These are phyloP conservation scores for Anniella stebbinsi DNA, from an alignment of 2,797 vertebrate species.

Conservation along the genomic window DNA sequence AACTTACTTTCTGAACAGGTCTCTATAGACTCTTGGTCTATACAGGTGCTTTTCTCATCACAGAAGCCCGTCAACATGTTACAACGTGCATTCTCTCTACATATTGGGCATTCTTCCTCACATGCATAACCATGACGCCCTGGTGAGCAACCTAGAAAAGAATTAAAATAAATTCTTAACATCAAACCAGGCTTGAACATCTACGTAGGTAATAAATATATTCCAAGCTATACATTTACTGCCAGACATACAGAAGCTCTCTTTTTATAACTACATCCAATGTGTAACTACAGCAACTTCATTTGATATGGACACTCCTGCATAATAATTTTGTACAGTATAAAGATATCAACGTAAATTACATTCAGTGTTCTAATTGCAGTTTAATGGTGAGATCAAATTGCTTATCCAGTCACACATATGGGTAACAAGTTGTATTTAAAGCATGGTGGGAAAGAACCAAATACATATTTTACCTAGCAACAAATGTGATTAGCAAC, in stretches of 20 bases:
- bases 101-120: conserved; percentile 11
- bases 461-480: background rate
- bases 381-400: background rate
- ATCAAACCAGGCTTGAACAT: background rate
- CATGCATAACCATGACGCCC: conserved; percentile 28
- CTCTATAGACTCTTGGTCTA: background rate
- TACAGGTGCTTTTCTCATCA: conserved; percentile 33
- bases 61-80: conserved; percentile 40
- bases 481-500: background rate
- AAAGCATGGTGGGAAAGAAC: background rate
- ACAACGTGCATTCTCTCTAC: background rate
- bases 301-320: background rate
- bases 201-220: background rate
- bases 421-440: background rate
- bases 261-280: background rate
- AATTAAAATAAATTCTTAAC: background rate
- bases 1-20: conserved; percentile 35
- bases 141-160: conserved; percentile 14
- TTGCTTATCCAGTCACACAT: background rate
- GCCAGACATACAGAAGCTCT: background rate
- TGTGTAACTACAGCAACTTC: background rate
- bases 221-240: background rate
- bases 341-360: background rate
- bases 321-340: background rate
- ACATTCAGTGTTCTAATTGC: background rate